Evolutionary conservation across 2,888 invertebrate genomes (phyloP).

Genomic region (Pyrgus malvae): DNA sequence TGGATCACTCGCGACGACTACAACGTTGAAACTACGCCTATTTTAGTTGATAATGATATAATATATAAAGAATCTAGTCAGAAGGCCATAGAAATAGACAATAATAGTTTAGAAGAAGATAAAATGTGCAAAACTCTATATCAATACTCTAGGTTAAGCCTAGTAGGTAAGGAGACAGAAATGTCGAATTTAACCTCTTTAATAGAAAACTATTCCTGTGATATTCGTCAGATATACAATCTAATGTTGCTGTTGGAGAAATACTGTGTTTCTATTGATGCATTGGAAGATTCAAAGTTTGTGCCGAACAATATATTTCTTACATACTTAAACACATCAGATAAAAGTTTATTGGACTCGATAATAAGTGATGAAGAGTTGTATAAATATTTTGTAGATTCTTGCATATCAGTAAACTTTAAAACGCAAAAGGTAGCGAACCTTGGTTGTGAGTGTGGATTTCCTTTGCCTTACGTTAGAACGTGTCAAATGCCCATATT

Average conservation of each 20-base stretch:
- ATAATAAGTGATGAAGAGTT: conserved; percentile 65
- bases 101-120: conserved; percentile 53
- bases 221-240: conserved; percentile 68
- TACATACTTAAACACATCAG: conserved; percentile 57
- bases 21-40: conserved; percentile 39
- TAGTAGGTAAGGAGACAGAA: conserved; percentile 65
- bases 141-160: conserved; percentile 71
- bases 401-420: conserved; percentile 81
- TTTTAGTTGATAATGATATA: conserved; percentile 55
- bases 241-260: conserved; percentile 65
- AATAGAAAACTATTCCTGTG: conserved; percentile 68
- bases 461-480: conserved; percentile 78
- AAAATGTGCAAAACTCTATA: conserved; percentile 65
- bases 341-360: conserved; percentile 51
- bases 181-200: conserved; percentile 67
- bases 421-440: conserved; percentile 62
- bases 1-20: conserved; percentile 47
- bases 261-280: conserved; percentile 66
- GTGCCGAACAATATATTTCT: conserved; percentile 70
- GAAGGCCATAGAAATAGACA: conserved; percentile 63
- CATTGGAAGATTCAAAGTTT: conserved; percentile 63
- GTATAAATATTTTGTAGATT: conserved; percentile 78
- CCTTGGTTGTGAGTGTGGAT: conserved; percentile 82
- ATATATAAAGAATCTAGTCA: conserved; percentile 76
- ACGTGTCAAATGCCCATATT: conserved; percentile 69